These are phyloP conservation scores for Plotosus lineatus DNA, from an alignment of 2,113 vertebrate species.

Conservation along the genomic window DNA sequence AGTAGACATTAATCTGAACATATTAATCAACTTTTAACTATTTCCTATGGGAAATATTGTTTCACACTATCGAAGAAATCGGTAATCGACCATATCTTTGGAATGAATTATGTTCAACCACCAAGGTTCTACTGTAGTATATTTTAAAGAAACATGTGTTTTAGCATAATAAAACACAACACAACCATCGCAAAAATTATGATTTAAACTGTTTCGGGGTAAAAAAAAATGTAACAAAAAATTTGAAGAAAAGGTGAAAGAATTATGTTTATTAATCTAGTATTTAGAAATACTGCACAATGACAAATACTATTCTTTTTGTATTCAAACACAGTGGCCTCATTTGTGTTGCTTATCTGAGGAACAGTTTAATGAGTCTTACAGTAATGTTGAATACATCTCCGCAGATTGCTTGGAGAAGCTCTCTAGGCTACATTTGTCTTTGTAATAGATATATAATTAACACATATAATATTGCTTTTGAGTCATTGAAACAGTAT, in stretches of 20 bases:
- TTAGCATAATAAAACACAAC: neutral
- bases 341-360: slow-evolving; percentile 41
- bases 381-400: slow-evolving; percentile 45
- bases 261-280: slow-evolving; percentile 51
- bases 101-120: too few species aligned
- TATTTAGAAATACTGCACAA: slow-evolving; percentile 52
- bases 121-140: too few species aligned
- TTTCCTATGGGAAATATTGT: too few species aligned
- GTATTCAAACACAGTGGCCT: slow-evolving; percentile 44
- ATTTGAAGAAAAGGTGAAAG: slow-evolving; percentile 38
- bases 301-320: slow-evolving; percentile 51
- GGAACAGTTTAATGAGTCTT: slow-evolving; percentile 41
- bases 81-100: too few species aligned
- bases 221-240: neutral
- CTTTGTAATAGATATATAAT: slow-evolving; percentile 44
- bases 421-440: slow-evolving; percentile 53
- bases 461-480: slow-evolving; percentile 72
- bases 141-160: too few species aligned
- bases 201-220: neutral
- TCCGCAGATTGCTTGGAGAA: slow-evolving; percentile 46
- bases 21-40: too few species aligned
- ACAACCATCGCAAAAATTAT: neutral
- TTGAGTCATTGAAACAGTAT: slow-evolving; percentile 61
- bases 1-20: too few species aligned
- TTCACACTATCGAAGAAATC: too few species aligned